Evolutionary conservation across 2,888 invertebrate genomes (phyloP), one percentile per base, ranked within the genome.

Genomic region (Amphipoea oculea): DNA sequence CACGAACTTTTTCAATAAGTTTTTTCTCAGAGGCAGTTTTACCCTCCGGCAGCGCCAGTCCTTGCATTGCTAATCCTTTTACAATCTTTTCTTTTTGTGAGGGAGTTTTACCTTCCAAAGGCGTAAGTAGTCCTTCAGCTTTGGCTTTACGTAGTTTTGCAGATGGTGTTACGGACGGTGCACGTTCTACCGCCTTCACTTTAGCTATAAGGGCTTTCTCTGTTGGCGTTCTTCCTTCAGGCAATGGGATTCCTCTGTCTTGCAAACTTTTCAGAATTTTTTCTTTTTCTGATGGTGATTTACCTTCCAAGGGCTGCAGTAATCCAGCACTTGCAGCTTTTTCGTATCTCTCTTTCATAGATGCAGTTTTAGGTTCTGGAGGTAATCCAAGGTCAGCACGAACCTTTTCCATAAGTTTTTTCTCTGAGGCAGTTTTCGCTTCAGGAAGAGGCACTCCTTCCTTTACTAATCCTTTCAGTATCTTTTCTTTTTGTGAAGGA

Each of bases 381-480:
- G 71, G 73, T 0, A 74, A 29, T 1, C 74, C 74, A 54, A 74
- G 42, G 11, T 74, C 70, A 73, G 69, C 70, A 0, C 70, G 73
- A 0, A 73, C 73, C 1, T 69, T 73, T 4, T 48, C 70, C 0
- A 29, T 42, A 0, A 75, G 3, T 3, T 42, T 42, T 42, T 73
- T 40, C 0, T 75, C 74, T 0, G 74, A 75, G 0, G 29, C 20
- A 17, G 73, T 75, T 73, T 11, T 72, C 0, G 0, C n/a, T 23
- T 75, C 54, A 0, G 74, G 74, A 14, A 75, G 54, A 0, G 74
- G 90, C 2, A 92, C 40, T 0, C 90, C 91, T 20, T 81, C 62
- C 54, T 72, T 81, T 0, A 86, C 90, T 57, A 91, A 81, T 1
- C 86, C 88, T 81, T 23, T 89, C 3, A 90, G 36, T 9, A 91